Evolutionary conservation across 2,888 invertebrate species (phyloP), one percentile per base, ranked within the genome.

Genomic region (Xylophagus ater): DNA sequence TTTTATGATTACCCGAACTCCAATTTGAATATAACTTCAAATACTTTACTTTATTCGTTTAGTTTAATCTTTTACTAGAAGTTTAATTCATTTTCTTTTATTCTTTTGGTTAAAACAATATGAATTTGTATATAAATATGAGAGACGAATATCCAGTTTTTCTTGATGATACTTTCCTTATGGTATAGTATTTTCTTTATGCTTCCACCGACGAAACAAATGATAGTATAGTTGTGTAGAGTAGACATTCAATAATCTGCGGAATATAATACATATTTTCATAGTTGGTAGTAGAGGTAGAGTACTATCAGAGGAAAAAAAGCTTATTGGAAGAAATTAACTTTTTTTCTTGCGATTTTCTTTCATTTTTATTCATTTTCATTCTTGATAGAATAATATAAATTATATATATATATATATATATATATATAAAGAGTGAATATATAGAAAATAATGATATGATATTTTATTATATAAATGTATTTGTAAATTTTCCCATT

Each of bases 311-410:
- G 23, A 8, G 23, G n/a, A n/a, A n/a, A n/a, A n/a, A n/a, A n/a
- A n/a, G n/a, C n/a, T n/a, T n/a, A n/a, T n/a, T n/a, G n/a, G n/a
- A n/a, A n/a, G n/a, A n/a, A n/a, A n/a, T n/a, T n/a, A n/a, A n/a
- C 20, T 12, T 21, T 21, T 34, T 23, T 13, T 34, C 25, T 25
- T 30, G 30, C 20, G 14, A 9, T 24, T 34, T 35, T 15, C 31
- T 21, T 31, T 38, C 38, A 38, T 38, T 38, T 38, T 32, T 38
- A 32, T 38, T 38, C 37, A 37, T 37, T 37, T 31, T 23, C 37
- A 23, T 37, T 31, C 25, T n/a, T 38, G 38, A 38, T 38, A 38
- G 38, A 32, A 24, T 6, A 26, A 10, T 10, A 26, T 12, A 26
- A 8, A 10, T 13, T 12, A 26, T 26, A n/a, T 26, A 26, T 26